Evolutionary conservation across 2,888 invertebrate species (phyloP), one percentile per base, ranked within the genome.

Genomic region (Lycophotia porphyrea): DNA sequence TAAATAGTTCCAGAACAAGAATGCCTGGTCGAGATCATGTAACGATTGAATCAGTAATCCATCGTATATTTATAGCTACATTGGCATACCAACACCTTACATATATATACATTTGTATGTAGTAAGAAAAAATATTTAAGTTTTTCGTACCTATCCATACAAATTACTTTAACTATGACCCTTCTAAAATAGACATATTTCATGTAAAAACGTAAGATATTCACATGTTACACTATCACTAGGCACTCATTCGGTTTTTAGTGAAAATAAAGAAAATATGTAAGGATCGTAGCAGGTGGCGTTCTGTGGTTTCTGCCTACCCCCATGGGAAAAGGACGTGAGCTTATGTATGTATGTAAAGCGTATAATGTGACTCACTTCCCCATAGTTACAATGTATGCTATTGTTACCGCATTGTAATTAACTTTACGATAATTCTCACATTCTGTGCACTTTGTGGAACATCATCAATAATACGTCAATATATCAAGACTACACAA

Each of bases 361-460:
- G 36, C n/a, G 61, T 36, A n/a, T 13, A 11, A 11, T 34, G 3
- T 47, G 9, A 24, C 31, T 18, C 0, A 34, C 64, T 49, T 64
- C 63, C 18, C 15, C 11, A 27, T 71, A 58, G 64, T 49, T n/a
- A 71, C 80, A 65, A 49, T n/a, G n/a, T 15, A 55, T 11, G 42
- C 36, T 13, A 18, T 69, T 47, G n/a, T 47, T 39, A 64, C 11
- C 27, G 2, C 11, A 2, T 42, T 13, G 27, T 42, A 34, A 49
- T 67, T 49, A 74, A 47, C 47, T 55, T 11, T 7, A 47, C 52
- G 67, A 49, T 67, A 61, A 67, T 74, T 74, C 49, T 81, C 63
- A 63, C 63, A 78, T n/a, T 1, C 1, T 60, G 27, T 21, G 58
- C 18, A 63, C 24, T 49, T 49, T 58, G 36, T 65, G 52, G 36